Evolutionary conservation across 1,140 invertebrate species (phyloP), one percentile per base, ranked within the genome.

Genomic region (Lucilia sericata): DNA sequence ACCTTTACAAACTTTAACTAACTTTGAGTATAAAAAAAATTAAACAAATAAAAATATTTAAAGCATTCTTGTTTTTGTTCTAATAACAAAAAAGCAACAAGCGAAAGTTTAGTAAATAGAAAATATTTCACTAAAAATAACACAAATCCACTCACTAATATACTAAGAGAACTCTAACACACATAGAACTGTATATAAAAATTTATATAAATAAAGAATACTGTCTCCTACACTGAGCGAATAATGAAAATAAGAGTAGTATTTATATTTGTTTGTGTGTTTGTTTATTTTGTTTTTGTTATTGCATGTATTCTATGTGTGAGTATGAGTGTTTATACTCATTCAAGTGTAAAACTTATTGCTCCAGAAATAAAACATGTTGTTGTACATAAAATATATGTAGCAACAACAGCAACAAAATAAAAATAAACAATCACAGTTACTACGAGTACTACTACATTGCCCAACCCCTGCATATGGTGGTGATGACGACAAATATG

Each of bases 311-410:
- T 36, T 21, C 36, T 80, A 8, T 51, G n/a, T 49, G 21, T 13
- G 10, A 51, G 65, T 21, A 21, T 25, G 3, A 21, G 42, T 80
- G 76, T 80, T 80, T 80, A 70, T 70, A 49, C 47, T 51, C 76
- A 49, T 7, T 49, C 42, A 49, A 80, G 76, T 21, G 42, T 80
- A 21, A 80, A 80, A 80, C 76, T 80, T 80, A 80, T 80, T 80
- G 76, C 76, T 14, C 76, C 76, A 80, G 47, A 80, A 80, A 80
- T 80, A 80, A 80, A 80, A 80, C 76, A 80, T 80, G 76, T 49
- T 80, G 76, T 80, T 80, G 42, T 80, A 51, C 19, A 19, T 21
- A 70, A 21, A 70, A 70, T n/a, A 60, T 60, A 60, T n/a, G 14
- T n/a, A 60, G 13, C 13, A 60, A 4, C 13, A n/a, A 70, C 7